Percentiles rank a stretch among this genome's conserved stretches.
These are phyloP conservation scores for Hetaerina americana DNA, from an alignment of 1,140 invertebrate genomes.

Conservation along the genomic window DNA sequence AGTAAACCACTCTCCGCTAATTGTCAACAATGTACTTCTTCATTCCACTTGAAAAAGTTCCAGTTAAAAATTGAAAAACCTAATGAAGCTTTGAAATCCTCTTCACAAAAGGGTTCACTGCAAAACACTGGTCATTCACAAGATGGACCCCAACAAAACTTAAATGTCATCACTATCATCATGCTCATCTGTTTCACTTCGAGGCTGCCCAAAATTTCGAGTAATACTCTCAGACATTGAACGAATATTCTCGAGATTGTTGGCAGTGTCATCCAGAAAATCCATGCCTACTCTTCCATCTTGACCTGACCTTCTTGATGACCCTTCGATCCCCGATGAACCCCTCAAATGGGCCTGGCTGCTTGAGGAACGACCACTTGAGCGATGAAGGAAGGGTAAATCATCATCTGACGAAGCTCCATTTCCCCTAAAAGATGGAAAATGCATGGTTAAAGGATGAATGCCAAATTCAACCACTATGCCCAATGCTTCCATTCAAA, in stretches of 20 bases:
- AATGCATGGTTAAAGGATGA: no score
- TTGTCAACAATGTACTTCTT: no score
- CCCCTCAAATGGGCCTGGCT: neutral
- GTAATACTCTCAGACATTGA: constrained; percentile 61
- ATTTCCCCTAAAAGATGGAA: neutral
- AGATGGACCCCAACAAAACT: no score
- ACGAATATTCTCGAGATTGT: constrained; percentile 60
- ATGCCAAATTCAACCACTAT: no score
- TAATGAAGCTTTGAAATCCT: no score
- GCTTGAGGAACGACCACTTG: neutral
- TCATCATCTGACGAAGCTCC: neutral
- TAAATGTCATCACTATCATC: constrained; percentile 38
- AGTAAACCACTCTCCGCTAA: no score
- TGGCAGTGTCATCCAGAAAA: constrained; percentile 38
- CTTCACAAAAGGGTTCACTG: no score
- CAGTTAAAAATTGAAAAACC: no score
- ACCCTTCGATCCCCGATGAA: neutral
- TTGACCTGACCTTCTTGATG: neutral
- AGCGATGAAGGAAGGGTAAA: neutral
- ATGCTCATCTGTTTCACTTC: constrained; percentile 40
- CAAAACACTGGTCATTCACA: no score
- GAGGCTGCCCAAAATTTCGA: constrained; percentile 54
- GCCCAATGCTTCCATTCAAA: no score
- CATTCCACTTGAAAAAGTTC: no score
- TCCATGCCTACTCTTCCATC: constrained; percentile 25